Conservation (phyloP, 2,888 invertebrate genomes). For the Zaprionus bogoriensis region DNA sequence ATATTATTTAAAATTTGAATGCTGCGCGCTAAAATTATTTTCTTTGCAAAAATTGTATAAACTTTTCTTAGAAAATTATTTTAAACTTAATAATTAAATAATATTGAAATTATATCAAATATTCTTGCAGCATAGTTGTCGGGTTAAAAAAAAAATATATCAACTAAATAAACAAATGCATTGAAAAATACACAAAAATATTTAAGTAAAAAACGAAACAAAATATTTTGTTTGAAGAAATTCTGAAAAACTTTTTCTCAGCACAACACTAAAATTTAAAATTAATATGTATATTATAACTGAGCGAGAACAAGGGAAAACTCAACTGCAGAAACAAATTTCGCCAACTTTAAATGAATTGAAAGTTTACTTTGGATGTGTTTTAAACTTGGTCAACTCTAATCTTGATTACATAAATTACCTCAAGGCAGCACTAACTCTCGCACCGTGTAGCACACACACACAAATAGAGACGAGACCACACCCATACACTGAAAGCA, state of each 20-base stretch:
- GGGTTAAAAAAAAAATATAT: not conserved
- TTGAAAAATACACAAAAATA: no score
- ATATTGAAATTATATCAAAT: no score
- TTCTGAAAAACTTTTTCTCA: no score
- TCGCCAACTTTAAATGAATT: slow-evolving; percentile 16
- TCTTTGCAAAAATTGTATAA: no score
- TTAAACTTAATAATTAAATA: no score
- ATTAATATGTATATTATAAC: not conserved
- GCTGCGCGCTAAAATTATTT: no score
- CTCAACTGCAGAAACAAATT: not conserved
- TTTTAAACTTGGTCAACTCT: slow-evolving; percentile 17
- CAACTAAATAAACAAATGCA: no score
- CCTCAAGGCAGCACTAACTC: slow-evolving; percentile 18
- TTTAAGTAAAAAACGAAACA: no score
- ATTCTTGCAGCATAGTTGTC: not conserved
- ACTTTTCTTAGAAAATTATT: no score
- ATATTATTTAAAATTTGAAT: no score
- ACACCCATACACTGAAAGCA: not conserved
- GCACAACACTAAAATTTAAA: no score
- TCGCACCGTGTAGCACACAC: slow-evolving; percentile 4
- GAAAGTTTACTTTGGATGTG: not conserved
- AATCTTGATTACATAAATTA: slow-evolving; percentile 27
- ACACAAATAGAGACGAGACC: not conserved
- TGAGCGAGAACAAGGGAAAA: not conserved
- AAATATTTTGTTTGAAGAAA: no score